phyloP scores from a whole-genome alignment of 2,113 vertebrate genomes.

The Anhinga anhinga region DNA sequence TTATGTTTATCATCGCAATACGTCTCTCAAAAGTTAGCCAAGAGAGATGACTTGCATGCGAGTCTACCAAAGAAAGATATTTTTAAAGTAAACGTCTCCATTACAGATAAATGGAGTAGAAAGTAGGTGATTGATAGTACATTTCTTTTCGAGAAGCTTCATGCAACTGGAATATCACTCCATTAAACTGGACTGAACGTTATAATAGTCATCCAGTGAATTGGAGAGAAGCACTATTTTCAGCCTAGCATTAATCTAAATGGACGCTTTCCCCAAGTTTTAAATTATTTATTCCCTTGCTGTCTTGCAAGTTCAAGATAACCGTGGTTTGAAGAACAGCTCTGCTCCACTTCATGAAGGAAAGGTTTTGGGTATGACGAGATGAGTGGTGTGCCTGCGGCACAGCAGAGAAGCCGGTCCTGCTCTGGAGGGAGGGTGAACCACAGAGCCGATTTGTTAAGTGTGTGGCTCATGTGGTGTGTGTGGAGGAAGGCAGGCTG shows the following conservation, averaged over 20 bases:
- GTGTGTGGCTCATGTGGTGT: background rate
- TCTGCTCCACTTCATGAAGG: background rate
- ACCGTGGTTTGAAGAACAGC: background rate
- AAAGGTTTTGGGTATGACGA: background rate
- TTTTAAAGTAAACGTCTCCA: background rate
- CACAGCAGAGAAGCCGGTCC: background rate
- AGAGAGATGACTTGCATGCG: background rate
- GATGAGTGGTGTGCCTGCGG: background rate
- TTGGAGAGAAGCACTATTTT: slow-evolving; percentile 29
- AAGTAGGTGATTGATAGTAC: background rate
- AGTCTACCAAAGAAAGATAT: background rate
- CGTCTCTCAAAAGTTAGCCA: background rate
- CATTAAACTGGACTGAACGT: background rate
- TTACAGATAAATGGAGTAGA: background rate
- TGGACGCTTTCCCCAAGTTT: background rate
- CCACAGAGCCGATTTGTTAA: background rate
- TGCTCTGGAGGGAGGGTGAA: background rate
- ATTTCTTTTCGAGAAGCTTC: background rate
- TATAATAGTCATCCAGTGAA: background rate
- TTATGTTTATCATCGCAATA: background rate
- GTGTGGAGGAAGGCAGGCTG: background rate
- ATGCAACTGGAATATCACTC: background rate
- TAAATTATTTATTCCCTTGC: slow-evolving; percentile 29
- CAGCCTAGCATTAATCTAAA: slow-evolving; percentile 33
- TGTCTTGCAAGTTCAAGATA: background rate